Evolutionary conservation across 2,888 invertebrate genomes (phyloP).

Genomic region (Dasypogon diadema): DNA sequence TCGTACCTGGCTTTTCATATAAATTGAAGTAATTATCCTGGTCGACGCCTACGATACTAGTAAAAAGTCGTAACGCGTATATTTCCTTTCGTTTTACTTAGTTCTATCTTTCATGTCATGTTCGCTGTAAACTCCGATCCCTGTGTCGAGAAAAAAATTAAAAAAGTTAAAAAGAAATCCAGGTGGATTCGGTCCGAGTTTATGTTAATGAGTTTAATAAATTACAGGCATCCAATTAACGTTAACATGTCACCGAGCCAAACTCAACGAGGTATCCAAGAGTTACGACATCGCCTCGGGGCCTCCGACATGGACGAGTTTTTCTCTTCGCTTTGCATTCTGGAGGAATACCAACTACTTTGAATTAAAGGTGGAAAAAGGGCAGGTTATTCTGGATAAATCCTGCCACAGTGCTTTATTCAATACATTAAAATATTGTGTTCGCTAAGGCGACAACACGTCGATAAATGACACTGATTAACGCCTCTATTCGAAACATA

Average conservation of each 20-base stretch:
- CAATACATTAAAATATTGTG: conserved; percentile 25
- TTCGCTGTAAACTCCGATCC: background rate
- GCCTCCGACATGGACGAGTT: background rate
- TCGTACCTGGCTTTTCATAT: too few relatives aligned
- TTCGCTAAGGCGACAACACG: conserved; percentile 20
- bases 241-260: conserved; percentile 32
- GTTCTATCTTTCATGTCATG: conserved; percentile 1
- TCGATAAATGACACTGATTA: conserved; percentile 30
- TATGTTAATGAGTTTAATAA: conserved; percentile 54
- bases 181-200: conserved; percentile 34
- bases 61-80: background rate
- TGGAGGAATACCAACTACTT: background rate
- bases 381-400: background rate
- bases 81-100: conserved; percentile 3
- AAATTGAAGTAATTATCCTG: too few relatives aligned
- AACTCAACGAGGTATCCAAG: conserved; percentile 15
- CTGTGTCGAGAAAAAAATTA: background rate
- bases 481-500: background rate
- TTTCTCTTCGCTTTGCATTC: background rate
- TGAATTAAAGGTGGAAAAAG: background rate
- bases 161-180: too few relatives aligned
- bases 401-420: conserved; percentile 12
- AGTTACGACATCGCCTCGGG: conserved; percentile 21
- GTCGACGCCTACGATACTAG: too few relatives aligned
- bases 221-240: conserved; percentile 55